These are phyloP conservation scores for Lingula anatina DNA, from an alignment of 2,888 invertebrate genomes.

Conservation along the genomic window DNA sequence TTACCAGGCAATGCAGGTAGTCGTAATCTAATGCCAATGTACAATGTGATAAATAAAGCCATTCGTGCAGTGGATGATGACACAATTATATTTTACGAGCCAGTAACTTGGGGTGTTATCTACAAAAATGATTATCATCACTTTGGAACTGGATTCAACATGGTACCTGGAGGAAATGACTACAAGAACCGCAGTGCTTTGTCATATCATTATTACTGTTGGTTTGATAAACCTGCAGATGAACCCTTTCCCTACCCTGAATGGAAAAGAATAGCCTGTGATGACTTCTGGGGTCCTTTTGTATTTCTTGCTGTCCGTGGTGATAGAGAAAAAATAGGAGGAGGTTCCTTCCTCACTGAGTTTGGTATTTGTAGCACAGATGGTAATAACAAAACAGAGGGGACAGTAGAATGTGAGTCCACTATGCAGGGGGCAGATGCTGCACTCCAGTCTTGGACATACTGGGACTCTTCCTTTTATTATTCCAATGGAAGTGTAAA, in stretches of 20 bases:
- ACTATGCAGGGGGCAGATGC: conserved; percentile 22
- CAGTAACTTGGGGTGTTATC: conserved; percentile 33
- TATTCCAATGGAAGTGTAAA: conserved; percentile 12
- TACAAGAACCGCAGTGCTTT: conserved; percentile 17
- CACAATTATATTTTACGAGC: conserved; percentile 31
- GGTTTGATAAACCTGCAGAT: conserved; percentile 15
- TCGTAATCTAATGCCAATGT: conserved; percentile 21
- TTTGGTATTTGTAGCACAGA: conserved; percentile 30
- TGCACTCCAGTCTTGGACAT: conserved; percentile 32
- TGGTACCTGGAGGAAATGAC: conserved; percentile 22
- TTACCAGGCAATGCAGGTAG: conserved; percentile 29
- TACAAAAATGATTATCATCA: conserved; percentile 11
- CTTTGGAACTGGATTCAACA: conserved; percentile 22
- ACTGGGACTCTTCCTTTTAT: conserved; percentile 32
- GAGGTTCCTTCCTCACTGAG: conserved; percentile 29
- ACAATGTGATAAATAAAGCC: conserved; percentile 17
- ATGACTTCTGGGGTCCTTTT: conserved; percentile 16
- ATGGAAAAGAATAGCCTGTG: conserved; percentile 18
- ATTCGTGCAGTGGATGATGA: conserved; percentile 24
- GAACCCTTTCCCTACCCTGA: conserved; percentile 8
- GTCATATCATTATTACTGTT: conserved; percentile 35
- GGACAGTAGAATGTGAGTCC: conserved; percentile 21
- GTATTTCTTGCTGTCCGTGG: conserved; percentile 12
- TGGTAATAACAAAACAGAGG: conserved; percentile 11
- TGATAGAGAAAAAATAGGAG: conserved; percentile 18